Evolutionary conservation across 2,888 invertebrate genomes (phyloP), one percentile per base, ranked within the genome.

Genomic region (Caenorhabditis panamensis): DNA sequence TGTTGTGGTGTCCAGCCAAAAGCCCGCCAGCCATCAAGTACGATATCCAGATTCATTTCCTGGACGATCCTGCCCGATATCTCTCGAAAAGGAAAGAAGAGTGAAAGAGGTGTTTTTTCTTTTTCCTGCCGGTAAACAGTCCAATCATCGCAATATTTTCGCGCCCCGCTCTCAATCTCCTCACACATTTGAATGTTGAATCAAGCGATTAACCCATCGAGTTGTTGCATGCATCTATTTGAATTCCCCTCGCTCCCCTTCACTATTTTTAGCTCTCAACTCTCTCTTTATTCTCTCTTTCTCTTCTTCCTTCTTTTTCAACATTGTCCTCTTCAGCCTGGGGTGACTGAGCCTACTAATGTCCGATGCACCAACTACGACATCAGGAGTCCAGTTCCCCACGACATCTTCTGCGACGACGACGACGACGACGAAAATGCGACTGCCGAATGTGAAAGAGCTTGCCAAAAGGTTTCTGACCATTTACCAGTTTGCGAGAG

Each of bases 201-300:
- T 63, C 64, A 72, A 72, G 72, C 72, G 72, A 72, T 72, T 64
- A 72, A 72, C 72, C 72, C 64, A 64, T 72, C 63, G 63, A 63
- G 53, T 47, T 58, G 72, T 72, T 72, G 63, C 72, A 72, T 72
- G 64, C 37, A 64, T 64, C 47, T 63, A 13, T 28, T 36, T 69
- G 37, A 49, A 61, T 53, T 61, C 47, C 22, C 16, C 44, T 54
- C n/a, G 31, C 31, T 58, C 31, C 2, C 2, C 31, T 28, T 36
- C 5, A 9, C 51, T 56, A 58, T 69, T 69, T 59, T 49, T 51
- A 37, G 47, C 20, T 51, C 24, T 31, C 31, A 31, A 31, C 31
- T 53, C 24, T 64, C n/a, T 20, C 31, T 31, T 58, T 16, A 13
- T 36, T 28, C 58, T 56, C 31, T 5, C 4, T 6, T 31, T 56